Base-by-base conservation (phyloP, 2,888 invertebrate species). In the Palloptera scutellata region DNA sequence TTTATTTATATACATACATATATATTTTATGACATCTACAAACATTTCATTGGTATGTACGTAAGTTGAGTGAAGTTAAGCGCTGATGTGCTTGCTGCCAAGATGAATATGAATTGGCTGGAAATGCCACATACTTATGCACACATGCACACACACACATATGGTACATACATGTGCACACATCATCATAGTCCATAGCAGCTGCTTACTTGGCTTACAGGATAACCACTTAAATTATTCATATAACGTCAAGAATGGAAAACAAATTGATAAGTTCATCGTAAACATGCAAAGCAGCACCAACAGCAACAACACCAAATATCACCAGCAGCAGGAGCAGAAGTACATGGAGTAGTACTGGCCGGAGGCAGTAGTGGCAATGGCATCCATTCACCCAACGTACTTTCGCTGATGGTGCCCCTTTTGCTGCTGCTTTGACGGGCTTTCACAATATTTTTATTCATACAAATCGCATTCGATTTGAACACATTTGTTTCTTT, bases 261-360 rank as follows among this genome's bases (percentile, higher is more conserved):
- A 81, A 79, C 81, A 79, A 79, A 79, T 79, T 79, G 79, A 81
- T 79, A 79, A 79, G 80, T 81, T 81, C 79, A 81, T 81, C 81
- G 80, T 77, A 81, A 80, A 81, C 79, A 79, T 79, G 78, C 79
- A 72, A 79, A 78, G 81, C 78, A 78, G 74, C 64, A 55, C 15
- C 51, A 43, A 20, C 45, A 58, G 15, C 48, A 63, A 57, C 74
- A 30, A 30, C 30, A 30, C 30, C 30, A 30, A 30, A 30, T 30
- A 30, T 6, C 2, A 70, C 30, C 2, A 70, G 67, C 58, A 58
- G 42, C 61, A 63, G 61, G 67, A 66, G 78, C 78, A 63, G 61
- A 67, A 66, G 78, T 77, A 61, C 17, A 20, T 62, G n/a, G 51
- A 19, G 12, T 15, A 40, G 17, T 45, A 41, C n/a, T n/a, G n/a